These are phyloP conservation scores for Dryoscopus gambensis DNA, from an alignment of 2,113 vertebrate species.

Conservation along the genomic window DNA sequence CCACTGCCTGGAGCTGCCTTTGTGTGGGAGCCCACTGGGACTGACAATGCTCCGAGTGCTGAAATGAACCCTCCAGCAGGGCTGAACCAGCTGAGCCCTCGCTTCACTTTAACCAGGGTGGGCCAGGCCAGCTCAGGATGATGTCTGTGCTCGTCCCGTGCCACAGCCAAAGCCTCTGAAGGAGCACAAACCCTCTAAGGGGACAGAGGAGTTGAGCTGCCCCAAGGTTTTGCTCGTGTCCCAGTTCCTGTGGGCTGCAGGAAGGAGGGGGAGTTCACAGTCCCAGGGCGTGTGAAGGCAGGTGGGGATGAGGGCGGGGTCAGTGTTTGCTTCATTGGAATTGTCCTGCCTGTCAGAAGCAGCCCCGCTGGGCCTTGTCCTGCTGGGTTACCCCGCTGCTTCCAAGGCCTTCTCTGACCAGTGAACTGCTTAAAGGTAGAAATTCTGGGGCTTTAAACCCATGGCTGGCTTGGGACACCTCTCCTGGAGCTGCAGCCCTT, in stretches of 20 bases:
- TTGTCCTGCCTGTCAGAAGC: not conserved
- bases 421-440: not conserved
- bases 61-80: not conserved
- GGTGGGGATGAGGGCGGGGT: not conserved
- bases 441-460: fast-evolving
- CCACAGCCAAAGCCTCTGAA: not conserved
- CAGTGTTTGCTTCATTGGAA: not conserved
- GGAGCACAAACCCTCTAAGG: not conserved
- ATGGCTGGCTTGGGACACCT: not conserved
- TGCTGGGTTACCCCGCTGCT: not conserved
- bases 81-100: not conserved
- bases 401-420: not conserved
- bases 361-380: not conserved
- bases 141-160: too few species aligned
- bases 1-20: not conserved
- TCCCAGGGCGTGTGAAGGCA: not conserved
- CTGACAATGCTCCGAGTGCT: not conserved
- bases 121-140: not conserved
- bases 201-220: not conserved
- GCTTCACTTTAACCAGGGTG: not conserved
- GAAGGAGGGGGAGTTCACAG: not conserved
- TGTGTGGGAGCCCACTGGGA: not conserved
- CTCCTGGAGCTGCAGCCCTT: not conserved
- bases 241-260: not conserved
- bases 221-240: not conserved